Base-by-base conservation (phyloP, 2,888 invertebrate genomes). In the Bedellia somnulentella region DNA sequence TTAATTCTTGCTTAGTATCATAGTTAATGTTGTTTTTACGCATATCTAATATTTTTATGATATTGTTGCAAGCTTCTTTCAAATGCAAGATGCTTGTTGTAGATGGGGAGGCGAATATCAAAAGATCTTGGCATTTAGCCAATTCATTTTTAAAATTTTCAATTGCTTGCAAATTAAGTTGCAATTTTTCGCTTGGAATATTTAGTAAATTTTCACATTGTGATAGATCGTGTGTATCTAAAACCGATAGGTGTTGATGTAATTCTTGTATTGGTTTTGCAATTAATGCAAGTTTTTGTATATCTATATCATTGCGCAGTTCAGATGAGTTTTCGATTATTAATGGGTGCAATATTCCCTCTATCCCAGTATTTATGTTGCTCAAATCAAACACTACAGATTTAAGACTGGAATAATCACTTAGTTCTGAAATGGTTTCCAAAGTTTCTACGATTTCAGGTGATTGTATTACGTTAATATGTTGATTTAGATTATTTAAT, bases 191-290 rank as follows among this genome's bases (percentile, higher is more conserved):
- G 37, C 53, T 41, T 14, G 64, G 49, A 38, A 62, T 48, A 44
- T 64, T 59, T 49, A 61, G 42, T 40, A 61, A 50, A 47, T 58
- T 50, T 55, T 67, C 63, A 41, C 55, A 64, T 42, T 61, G 45
- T 56, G 63, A 60, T 59, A 70, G 63, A 55, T 67, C 60, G 43
- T 42, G 52, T 33, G 44, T 43, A 39, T 68, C 62, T 47, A 70
- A 41, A 28, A 61, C 47, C 27, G 60, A 62, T 33, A 75, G 50
- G 47, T 54, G 51, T 40, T 67, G 52, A 21, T 59, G 57, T 8
- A 71, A 40, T 36, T 62, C 61, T 37, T 57, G 58, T 50, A 71
- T 55, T 1, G 71, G 71, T 30, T 64, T 55, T 15, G 64, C 63
- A 33, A 78, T 55, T 9, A 49, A 48, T 27, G 46, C 41, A 28